A percentile compares a stretch with the other conserved stretches of the same genome.
phyloP scores from a whole-genome alignment of 2,797 vertebrate genomes.

The Alauda arvensis region DNA sequence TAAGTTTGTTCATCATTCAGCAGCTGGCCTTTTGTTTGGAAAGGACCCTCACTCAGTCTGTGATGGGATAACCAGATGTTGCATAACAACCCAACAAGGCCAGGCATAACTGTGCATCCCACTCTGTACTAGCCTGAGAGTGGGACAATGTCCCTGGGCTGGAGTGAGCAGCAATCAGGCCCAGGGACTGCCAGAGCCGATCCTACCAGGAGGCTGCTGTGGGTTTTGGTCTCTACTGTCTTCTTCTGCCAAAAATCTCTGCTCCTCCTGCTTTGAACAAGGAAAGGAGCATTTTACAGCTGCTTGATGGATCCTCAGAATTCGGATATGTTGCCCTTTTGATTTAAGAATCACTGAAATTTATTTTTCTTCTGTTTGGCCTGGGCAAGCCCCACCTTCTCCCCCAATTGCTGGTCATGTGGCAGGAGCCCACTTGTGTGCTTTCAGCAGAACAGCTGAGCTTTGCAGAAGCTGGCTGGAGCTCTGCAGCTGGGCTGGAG shows the following conservation, averaged over 20 bases:
- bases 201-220: not conserved
- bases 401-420: not conserved
- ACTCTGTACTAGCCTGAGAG: not conserved
- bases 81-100: not conserved
- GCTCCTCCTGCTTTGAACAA: not conserved
- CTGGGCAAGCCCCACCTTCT: not conserved
- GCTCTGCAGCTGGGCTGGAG: slow-evolving; percentile 12
- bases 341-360: not conserved
- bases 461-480: not conserved
- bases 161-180: not conserved
- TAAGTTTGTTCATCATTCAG: not conserved
- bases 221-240: not conserved
- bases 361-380: not conserved
- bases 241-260: not conserved
- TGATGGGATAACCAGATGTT: not conserved
- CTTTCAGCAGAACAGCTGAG: slow-evolving; percentile 2
- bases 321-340: not conserved
- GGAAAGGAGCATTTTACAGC: not conserved
- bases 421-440: not conserved
- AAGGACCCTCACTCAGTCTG: not conserved
- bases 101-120: not conserved
- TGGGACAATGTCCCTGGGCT: accelerated
- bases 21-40: not conserved
- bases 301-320: not conserved
- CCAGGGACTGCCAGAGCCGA: not conserved